Evolutionary conservation across 2,113 vertebrate genomes (phyloP), one percentile per base, ranked within the genome.

Genomic region (Cyphomyrus plagiostoma): DNA sequence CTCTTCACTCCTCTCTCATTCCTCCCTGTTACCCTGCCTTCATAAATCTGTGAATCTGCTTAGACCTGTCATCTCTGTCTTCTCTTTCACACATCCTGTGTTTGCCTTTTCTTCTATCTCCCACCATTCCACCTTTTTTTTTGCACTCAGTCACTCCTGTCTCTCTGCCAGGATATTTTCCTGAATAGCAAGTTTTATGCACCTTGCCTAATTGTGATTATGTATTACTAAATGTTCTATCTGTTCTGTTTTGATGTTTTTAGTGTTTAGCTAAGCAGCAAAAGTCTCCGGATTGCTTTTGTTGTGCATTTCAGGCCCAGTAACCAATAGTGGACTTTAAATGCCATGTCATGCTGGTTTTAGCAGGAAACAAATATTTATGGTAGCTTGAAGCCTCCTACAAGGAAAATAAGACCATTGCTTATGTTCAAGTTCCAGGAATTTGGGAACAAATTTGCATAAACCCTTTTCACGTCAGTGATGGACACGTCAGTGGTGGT

Each of bases 351-450:
- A 95, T 93, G 93, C 94, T 91, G 93, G 92, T 96, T 70, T 94
- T 95, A 95, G 94, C 93, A 90, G 89, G 89, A 93, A 93, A 93
- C 95, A 96, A 96, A 96, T 96, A 96, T 96, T 96, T 96, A 96
- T 93, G 91, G 94, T 91, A 95, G 93, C 91, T 92, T 70, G 93
- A 94, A 95, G 95, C 94, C 95, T 94, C 94, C 94, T 92, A 93
- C 94, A 93, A 95, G 93, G 95, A 95, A 94, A 96, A 95, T 93
- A 94, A 92, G 94, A 92, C 90, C 83, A 30, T 91, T 96, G 95
- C 94, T 96, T 96, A 96, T 95, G 94, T 95, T 95, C 90, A 89
- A 89, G 90, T 93, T 93, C 92, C 91, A 93, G 48, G 77, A 90
- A 92, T 93, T 93, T 91, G 92, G 82, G 92, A 92, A 13, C 35